phyloP scores from a whole-genome alignment of 2,797 vertebrate genomes.

The Neoniphon sammara region DNA sequence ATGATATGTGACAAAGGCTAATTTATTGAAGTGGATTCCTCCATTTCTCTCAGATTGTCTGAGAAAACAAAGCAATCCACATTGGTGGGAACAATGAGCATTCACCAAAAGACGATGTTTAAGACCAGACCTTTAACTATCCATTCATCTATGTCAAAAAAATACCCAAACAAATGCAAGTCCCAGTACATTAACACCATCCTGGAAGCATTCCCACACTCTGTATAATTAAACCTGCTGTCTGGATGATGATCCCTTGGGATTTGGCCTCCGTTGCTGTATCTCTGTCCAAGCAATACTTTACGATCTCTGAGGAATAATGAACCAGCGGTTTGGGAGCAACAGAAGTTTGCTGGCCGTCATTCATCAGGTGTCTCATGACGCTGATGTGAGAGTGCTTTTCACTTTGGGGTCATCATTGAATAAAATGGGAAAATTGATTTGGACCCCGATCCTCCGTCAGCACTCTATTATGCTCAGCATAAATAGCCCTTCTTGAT shows the following conservation, averaged over 20 bases:
- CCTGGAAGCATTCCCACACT: constrained; percentile 39
- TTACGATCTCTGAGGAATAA: neutral
- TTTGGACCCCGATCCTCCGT: too few relatives aligned
- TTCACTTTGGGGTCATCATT: neutral
- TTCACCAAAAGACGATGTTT: constrained; percentile 12
- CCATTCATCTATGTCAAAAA: constrained; percentile 34
- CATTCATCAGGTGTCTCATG: constrained; percentile 21
- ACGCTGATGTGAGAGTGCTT: neutral
- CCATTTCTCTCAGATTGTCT: constrained; percentile 4
- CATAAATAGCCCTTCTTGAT: too few relatives aligned
- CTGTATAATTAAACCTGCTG: constrained; percentile 26
- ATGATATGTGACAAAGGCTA: neutral
- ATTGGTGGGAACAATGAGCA: neutral
- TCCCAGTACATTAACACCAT: constrained; percentile 22
- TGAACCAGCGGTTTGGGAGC: constrained; percentile 26
- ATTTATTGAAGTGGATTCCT: constrained; percentile 30
- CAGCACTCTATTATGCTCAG: neutral
- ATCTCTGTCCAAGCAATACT: neutral
- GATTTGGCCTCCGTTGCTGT: constrained; percentile 7
- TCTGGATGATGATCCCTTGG: constrained; percentile 9
- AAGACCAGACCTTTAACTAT: constrained; percentile 37
- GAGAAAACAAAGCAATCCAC: neutral
- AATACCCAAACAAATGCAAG: neutral
- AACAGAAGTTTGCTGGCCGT: neutral
- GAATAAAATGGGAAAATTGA: neutral